These are phyloP conservation scores for Camarhynchus parvulus DNA, from an alignment of 2,113 vertebrate species.

Conservation along the genomic window DNA sequence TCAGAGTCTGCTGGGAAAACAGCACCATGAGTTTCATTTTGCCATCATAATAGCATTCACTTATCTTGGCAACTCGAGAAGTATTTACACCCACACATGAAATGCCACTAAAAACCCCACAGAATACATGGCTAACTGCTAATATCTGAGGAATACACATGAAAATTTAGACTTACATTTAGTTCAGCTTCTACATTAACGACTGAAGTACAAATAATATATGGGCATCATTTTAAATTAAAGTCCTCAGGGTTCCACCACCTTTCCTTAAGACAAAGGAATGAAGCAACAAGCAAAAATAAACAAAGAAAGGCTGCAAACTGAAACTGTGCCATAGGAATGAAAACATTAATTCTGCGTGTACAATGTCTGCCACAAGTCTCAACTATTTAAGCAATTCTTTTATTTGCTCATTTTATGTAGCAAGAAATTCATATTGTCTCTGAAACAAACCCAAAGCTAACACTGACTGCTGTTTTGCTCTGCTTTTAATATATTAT, in stretches of 20 bases:
- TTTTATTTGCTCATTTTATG: background rate
- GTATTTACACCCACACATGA: conserved; percentile 35
- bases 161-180: background rate
- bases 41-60: conserved; percentile 15
- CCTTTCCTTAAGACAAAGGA: background rate
- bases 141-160: background rate
- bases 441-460: background rate
- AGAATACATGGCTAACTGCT: background rate
- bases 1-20: background rate
- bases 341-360: background rate
- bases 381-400: background rate
- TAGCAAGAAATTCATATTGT: background rate
- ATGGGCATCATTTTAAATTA: background rate
- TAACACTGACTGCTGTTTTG: background rate
- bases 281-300: background rate
- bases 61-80: conserved; percentile 10
- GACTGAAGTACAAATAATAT: background rate
- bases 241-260: background rate
- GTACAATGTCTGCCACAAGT: background rate
- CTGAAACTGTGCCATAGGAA: background rate
- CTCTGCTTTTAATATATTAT: background rate
- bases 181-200: background rate
- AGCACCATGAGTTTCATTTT: background rate
- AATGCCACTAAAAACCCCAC: conserved; percentile 11
- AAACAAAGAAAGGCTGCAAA: background rate